A percentile compares a stretch with the other conserved stretches of the same genome.
phyloP scores from a whole-genome alignment of 1,140 invertebrate species.

The Pseudomyrmex pallidus region DNA sequence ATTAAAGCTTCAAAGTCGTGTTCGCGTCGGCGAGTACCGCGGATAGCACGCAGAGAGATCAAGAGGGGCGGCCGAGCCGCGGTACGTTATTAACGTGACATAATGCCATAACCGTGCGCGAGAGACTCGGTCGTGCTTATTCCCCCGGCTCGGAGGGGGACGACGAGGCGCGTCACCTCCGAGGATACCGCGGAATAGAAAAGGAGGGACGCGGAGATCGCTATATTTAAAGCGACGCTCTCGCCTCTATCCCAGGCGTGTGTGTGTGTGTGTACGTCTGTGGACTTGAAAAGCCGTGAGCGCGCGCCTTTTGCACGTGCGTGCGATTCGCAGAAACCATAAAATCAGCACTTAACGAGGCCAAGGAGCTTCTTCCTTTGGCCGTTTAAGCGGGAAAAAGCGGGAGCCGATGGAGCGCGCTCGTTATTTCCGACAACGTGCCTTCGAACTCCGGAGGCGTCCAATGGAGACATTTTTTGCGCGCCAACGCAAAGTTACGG shows the following conservation, averaged over 20 bases:
- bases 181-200: constrained; percentile 61
- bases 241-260: constrained; percentile 41
- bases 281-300: constrained; percentile 52
- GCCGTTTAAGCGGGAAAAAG: constrained; percentile 42
- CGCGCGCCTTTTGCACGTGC: constrained; percentile 68
- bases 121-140: constrained; percentile 16
- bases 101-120: constrained; percentile 71
- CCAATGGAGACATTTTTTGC: constrained; percentile 18
- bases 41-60: constrained; percentile 72
- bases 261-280: neutral
- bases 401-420: constrained; percentile 6
- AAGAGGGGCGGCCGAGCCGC: constrained; percentile 61
- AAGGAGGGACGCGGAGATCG: constrained; percentile 48
- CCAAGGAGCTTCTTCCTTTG: constrained; percentile 47
- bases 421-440: constrained; percentile 24
- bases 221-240: constrained; percentile 76
- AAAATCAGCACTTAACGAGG: constrained; percentile 69
- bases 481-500: neutral
- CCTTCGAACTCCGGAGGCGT: neutral
- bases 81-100: constrained; percentile 79
- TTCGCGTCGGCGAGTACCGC: constrained; percentile 67
- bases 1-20: constrained; percentile 79
- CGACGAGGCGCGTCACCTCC: constrained; percentile 19
- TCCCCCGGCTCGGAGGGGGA: neutral
- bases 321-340: constrained; percentile 67